Evolutionary conservation across 2,888 invertebrate genomes (phyloP).

Genomic region (Eristalis arbustorum): DNA sequence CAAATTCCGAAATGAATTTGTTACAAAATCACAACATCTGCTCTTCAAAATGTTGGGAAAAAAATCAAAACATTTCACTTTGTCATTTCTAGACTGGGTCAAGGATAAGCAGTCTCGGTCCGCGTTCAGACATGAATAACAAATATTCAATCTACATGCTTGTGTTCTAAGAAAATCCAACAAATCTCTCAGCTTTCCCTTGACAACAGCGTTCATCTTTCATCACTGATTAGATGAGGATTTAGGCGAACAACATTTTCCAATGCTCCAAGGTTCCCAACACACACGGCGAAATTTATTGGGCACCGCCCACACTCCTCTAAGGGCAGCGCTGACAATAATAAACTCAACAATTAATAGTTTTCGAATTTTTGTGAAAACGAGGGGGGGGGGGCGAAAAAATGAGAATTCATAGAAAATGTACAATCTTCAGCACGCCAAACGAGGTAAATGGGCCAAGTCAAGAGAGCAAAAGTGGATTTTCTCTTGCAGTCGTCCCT

Average conservation of each 20-base stretch:
- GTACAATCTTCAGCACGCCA: not conserved
- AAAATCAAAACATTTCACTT: not conserved
- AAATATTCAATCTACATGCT: not conserved
- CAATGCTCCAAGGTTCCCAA: not conserved
- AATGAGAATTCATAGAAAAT: constrained; percentile 3
- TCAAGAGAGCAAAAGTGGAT: constrained; percentile 51
- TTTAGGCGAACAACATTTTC: not conserved
- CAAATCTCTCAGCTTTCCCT: not conserved
- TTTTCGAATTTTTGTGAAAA: not conserved
- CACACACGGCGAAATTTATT: not conserved
- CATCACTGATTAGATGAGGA: not conserved
- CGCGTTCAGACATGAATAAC: not conserved
- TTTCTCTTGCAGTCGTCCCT: constrained; percentile 12
- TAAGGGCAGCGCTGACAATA: not conserved
- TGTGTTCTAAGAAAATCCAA: not conserved
- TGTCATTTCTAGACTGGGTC: constrained; percentile 5
- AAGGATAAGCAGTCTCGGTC: not conserved
- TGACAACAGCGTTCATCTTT: not conserved
- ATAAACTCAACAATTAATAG: not conserved
- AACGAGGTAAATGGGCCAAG: constrained; percentile 67
- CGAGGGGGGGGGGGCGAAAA: too few relatives aligned
- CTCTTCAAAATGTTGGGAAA: not conserved
- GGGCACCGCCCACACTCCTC: not conserved
- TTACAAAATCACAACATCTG: not conserved
- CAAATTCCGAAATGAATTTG: not conserved